A percentile compares a stretch with the other conserved stretches of the same genome.
Conservation (phyloP, 1,140 invertebrate genomes). For the Orchesella cincta region DNA sequence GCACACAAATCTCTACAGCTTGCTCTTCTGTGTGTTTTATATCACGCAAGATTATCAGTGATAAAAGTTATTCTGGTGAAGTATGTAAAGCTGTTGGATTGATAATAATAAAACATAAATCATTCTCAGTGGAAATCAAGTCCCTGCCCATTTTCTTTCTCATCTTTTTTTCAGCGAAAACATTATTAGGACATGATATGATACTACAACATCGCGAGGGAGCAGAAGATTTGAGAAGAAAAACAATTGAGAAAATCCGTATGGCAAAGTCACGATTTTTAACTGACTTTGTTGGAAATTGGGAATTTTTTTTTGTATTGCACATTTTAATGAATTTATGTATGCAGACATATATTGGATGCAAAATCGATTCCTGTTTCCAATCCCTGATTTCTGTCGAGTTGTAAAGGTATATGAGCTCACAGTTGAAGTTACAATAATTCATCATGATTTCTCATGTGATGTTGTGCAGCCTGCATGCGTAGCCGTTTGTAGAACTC, state of each 20-base stretch:
- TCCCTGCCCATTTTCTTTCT: constrained; percentile 16
- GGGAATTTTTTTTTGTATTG: constrained; percentile 7
- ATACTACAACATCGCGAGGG: not conserved
- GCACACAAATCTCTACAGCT: too few relatives aligned
- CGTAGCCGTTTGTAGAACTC: not conserved
- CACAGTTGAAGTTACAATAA: not conserved
- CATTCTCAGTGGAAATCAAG: constrained; percentile 25
- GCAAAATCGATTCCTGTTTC: constrained; percentile 23
- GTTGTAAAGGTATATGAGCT: not conserved
- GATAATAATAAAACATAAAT: constrained; percentile 30
- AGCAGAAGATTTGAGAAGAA: not conserved
- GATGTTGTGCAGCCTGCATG: not conserved
- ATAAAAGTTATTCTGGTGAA: constrained; percentile 30
- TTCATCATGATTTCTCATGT: constrained; percentile 11
- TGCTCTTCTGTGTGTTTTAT: too few relatives aligned
- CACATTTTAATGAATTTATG: constrained; percentile 26
- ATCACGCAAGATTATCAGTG: constrained; percentile 23
- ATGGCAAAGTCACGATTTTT: constrained; percentile 27
- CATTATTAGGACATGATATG: constrained; percentile 18
- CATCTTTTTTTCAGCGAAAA: constrained; percentile 19
- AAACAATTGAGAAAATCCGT: constrained; percentile 24
- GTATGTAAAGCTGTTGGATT: constrained; percentile 27
- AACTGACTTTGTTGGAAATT: not conserved
- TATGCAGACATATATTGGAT: not conserved
- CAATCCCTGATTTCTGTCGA: constrained; percentile 17